phyloP scores from a whole-genome alignment of 2,797 vertebrate genomes.

The Argya squamiceps region DNA sequence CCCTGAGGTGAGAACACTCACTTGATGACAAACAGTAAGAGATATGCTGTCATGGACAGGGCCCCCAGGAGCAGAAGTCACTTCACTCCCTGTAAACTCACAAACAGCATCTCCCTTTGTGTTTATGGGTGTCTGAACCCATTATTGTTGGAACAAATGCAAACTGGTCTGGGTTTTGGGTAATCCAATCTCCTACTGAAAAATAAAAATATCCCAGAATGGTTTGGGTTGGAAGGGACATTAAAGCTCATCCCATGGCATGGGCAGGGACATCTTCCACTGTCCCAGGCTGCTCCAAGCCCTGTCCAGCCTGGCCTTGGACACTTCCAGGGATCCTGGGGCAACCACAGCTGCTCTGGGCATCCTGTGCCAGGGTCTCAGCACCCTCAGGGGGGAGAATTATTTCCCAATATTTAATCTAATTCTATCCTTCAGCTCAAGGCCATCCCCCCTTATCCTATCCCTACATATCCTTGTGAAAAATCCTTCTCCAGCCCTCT shows the following conservation, averaged over 20 bases:
- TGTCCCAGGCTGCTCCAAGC: background rate
- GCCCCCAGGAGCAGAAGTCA: background rate
- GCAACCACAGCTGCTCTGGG: background rate
- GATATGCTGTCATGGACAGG: background rate
- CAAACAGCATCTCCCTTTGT: background rate
- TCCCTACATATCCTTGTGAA: background rate
- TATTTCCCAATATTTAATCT: background rate
- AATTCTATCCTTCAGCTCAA: background rate
- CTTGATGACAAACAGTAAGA: background rate
- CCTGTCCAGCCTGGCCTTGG: accelerated
- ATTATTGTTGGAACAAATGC: background rate
- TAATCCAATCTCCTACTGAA: background rate
- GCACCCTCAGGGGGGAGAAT: accelerated
- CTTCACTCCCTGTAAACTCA: background rate
- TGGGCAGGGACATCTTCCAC: background rate
- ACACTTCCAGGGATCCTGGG: background rate
- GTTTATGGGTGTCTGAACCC: background rate
- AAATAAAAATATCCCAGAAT: background rate
- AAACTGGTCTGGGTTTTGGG: background rate
- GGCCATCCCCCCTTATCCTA: background rate
- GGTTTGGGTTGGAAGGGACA: background rate
- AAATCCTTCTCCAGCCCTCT: background rate
- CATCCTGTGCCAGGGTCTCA: background rate
- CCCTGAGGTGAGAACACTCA: background rate
- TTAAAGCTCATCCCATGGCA: background rate